Evolutionary conservation across 2,797 vertebrate genomes (phyloP).

Genomic region (Rhinichthys osculus): DNA sequence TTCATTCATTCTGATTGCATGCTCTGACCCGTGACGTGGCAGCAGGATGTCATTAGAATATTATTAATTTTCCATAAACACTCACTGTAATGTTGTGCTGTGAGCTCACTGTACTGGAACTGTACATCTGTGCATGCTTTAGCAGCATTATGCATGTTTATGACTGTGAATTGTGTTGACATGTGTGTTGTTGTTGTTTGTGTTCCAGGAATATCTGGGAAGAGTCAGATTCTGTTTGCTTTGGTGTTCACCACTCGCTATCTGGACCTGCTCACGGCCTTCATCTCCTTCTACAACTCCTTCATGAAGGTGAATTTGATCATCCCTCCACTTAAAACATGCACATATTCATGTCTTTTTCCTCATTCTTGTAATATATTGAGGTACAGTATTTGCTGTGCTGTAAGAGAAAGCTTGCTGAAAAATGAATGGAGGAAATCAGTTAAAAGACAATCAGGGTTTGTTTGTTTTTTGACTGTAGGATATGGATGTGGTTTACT

Average conservation of each 20-base stretch:
- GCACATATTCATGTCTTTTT: too few species aligned
- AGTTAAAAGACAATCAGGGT: not conserved
- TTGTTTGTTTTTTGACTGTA: not conserved
- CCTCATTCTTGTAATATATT: too few species aligned
- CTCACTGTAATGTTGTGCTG: not conserved
- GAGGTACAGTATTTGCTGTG: too few species aligned
- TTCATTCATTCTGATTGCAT: constrained; percentile 47
- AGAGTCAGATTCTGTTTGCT: constrained; percentile 98
- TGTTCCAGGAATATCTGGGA: constrained; percentile 94
- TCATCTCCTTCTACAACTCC: constrained; percentile 98
- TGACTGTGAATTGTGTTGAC: not conserved
- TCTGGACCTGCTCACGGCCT: constrained; percentile 96
- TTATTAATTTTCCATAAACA: not conserved
- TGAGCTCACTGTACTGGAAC: too few species aligned
- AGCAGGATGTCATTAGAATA: constrained; percentile 55
- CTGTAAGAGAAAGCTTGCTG: too few species aligned
- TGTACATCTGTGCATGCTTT: not conserved
- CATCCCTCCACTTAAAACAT: not conserved
- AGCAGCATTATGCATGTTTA: not conserved
- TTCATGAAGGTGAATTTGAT: constrained; percentile 90
- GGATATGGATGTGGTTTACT: too few species aligned
- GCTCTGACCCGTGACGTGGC: constrained; percentile 82
- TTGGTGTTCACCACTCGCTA: constrained; percentile 98
- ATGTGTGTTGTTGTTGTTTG: constrained; percentile 31
- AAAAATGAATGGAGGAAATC: not conserved